Evolutionary conservation across 2,888 invertebrate species (phyloP).

Genomic region (Campoletis raptor): DNA sequence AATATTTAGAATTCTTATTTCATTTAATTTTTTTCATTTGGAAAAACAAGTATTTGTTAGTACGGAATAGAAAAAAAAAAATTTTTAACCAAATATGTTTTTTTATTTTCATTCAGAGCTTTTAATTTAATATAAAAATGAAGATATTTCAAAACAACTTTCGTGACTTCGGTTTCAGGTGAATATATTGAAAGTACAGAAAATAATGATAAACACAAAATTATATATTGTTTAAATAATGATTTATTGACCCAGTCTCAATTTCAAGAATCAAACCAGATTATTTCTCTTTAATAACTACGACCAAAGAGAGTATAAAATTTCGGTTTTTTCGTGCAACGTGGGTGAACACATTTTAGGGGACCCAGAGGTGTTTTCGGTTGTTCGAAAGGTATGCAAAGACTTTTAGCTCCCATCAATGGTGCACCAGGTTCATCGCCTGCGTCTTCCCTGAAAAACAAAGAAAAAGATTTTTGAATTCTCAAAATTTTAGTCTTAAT

Average conservation of each 20-base stretch:
- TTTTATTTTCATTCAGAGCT: background rate
- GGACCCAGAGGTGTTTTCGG: slow-evolving; percentile 87
- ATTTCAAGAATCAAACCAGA: background rate
- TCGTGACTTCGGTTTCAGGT: too few species aligned
- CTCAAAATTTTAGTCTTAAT: background rate
- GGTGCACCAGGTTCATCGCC: slow-evolving; percentile 92
- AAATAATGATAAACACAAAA: background rate
- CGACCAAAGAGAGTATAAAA: slow-evolving; percentile 97
- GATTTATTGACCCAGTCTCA: slow-evolving; percentile 53
- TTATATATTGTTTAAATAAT: slow-evolving; percentile 56
- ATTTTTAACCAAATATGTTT: background rate
- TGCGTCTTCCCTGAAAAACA: slow-evolving; percentile 87
- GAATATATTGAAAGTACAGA: background rate
- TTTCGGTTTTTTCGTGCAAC: slow-evolving; percentile 92
- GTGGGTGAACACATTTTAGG: slow-evolving; percentile 95
- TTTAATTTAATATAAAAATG: background rate
- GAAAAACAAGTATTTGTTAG: background rate
- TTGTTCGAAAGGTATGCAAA: slow-evolving; percentile 98
- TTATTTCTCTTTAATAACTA: slow-evolving; percentile 91
- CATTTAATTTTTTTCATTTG: background rate
- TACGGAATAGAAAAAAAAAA: background rate
- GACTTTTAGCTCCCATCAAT: slow-evolving; percentile 99
- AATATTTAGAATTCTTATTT: too few species aligned
- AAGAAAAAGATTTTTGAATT: slow-evolving; percentile 45
- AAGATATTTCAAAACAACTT: background rate